Percentiles rank a stretch among this genome's conserved stretches.
These are phyloP conservation scores for Callipepla californica DNA, from an alignment of 2,113 vertebrate genomes.

Conservation along the genomic window DNA sequence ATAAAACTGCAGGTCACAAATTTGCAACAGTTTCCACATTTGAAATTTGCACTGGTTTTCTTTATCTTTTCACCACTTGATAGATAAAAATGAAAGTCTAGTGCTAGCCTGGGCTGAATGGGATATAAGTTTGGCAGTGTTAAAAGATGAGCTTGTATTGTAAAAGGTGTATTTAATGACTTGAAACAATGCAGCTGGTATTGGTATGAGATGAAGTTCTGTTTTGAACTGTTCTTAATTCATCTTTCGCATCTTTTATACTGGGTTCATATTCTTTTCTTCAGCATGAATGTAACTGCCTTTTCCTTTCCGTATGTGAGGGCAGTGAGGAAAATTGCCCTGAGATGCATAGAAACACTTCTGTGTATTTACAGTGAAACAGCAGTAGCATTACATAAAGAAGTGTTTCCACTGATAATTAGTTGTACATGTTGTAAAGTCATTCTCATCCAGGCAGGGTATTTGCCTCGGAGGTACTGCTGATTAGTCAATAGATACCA, in stretches of 20 bases:
- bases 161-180: neutral
- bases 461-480: conserved; percentile 9
- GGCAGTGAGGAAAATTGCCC: neutral
- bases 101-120: neutral
- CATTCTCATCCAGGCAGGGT: neutral
- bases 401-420: neutral
- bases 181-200: neutral
- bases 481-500: conserved; percentile 15
- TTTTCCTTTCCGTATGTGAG: neutral
- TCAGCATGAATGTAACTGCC: neutral
- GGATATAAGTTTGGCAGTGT: neutral
- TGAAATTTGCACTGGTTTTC: neutral
- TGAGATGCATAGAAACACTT: neutral
- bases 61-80: neutral
- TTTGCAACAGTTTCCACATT: neutral
- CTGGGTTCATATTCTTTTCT: neutral
- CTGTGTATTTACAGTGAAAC: conserved; percentile 5
- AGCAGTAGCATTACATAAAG: neutral
- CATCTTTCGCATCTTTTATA: neutral
- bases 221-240: neutral
- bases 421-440: conserved; percentile 22
- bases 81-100: conserved; percentile 24
- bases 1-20: neutral
- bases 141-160: neutral
- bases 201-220: neutral